Evolutionary conservation across 2,113 vertebrate species (phyloP), one percentile per base, ranked within the genome.

Genomic region (Tylochromis polylepis): DNA sequence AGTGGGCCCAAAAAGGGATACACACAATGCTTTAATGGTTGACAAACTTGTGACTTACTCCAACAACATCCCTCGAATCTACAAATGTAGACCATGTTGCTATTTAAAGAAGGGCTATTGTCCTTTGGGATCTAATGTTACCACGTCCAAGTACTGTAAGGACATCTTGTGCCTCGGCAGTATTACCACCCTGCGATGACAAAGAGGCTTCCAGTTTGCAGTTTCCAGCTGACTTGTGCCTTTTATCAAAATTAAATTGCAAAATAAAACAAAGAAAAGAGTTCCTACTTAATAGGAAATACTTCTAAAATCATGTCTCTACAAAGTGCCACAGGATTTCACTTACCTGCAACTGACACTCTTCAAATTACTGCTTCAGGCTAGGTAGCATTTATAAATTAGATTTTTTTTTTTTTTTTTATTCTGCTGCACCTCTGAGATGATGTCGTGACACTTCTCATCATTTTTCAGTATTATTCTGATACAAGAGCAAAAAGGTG

Each of bases 391-490:
- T 79, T 85, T 80, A 83, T 59, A 83, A 87, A 80, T 82, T 3
- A 79, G 59, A 86, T 31, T 59, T 57, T 18, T 77, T 34, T 34
- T 34, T 36, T 60, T 65, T 65, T 62, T 3, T 6, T 3, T 0
- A 81, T 6, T 34, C 34, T 43, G 34, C 3, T 55, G 4, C 20
- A 27, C 8, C 11, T 14, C 34, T 62, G 82, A 62, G 59, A 55
- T 24, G 41, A n/a, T 58, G 34, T 70, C 20, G 88, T 51, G 27
- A 20, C 41, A 62, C 58, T 62, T 87, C 65, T 83, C 43, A 77
- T 55, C 58, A 80, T 93, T 85, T 84, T 58, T 70, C 81, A 79
- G 60, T 65, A 75, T 91, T 93, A 79, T 65, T 82, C 82, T 72
- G 78, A 88, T 82, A 86, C 46, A 80, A 84, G 78, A 86, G 56